phyloP scores from a whole-genome alignment of 2,888 invertebrate species.

The Hermaeophaga mercurialis region DNA sequence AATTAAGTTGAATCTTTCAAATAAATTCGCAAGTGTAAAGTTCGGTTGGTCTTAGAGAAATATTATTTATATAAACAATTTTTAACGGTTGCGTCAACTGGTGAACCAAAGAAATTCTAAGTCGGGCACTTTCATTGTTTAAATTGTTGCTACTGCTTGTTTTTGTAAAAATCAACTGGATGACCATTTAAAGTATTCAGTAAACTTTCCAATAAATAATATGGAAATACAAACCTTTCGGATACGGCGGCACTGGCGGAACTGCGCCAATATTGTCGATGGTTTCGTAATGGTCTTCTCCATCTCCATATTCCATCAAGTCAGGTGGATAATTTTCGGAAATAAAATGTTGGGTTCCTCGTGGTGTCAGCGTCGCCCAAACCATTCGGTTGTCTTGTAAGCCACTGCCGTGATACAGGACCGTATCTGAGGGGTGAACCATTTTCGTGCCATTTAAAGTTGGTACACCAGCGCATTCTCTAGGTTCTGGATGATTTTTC shows the following conservation, averaged over 20 bases:
- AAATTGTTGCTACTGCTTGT: too few relatives aligned
- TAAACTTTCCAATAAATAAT: background rate
- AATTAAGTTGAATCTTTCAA: too few relatives aligned
- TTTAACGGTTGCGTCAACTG: too few relatives aligned
- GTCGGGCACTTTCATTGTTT: too few relatives aligned
- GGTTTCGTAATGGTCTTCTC: slow-evolving; percentile 72
- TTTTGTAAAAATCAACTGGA: too few relatives aligned
- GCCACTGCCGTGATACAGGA: slow-evolving; percentile 48
- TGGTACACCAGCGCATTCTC: slow-evolving; percentile 54
- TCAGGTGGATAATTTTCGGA: slow-evolving; percentile 69
- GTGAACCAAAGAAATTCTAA: too few relatives aligned
- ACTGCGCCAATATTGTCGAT: slow-evolving; percentile 59
- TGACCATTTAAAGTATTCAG: too few relatives aligned
- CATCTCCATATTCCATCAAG: slow-evolving; percentile 58
- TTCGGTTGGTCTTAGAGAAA: too few relatives aligned
- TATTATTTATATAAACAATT: too few relatives aligned
- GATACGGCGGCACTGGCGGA: slow-evolving; percentile 26
- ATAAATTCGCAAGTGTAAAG: too few relatives aligned
- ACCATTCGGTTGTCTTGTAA: slow-evolving; percentile 56
- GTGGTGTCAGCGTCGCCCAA: slow-evolving; percentile 85
- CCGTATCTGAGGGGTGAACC: slow-evolving; percentile 53
- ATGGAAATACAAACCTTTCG: slow-evolving; percentile 27
- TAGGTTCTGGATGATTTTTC: slow-evolving; percentile 53
- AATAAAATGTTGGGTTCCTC: slow-evolving; percentile 80
- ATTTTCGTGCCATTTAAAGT: slow-evolving; percentile 56